Percentiles rank a stretch among this genome's conserved stretches.
Conservation (phyloP, 2,888 invertebrate genomes). For the Leptarthrus brevirostris region DNA sequence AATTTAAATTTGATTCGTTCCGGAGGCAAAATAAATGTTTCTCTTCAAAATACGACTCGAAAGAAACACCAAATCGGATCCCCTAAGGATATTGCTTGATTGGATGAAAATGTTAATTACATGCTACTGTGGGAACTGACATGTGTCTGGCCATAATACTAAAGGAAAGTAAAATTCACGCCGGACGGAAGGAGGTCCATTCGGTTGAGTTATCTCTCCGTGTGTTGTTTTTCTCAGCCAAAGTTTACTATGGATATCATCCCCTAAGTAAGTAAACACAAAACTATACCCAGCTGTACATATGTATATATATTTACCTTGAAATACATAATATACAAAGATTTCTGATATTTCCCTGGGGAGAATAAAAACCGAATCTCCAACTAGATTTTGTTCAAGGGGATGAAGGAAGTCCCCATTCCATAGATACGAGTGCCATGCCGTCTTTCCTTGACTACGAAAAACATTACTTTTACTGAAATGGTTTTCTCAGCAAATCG, state of each 20-base stretch:
- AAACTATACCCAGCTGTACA: constrained; percentile 28
- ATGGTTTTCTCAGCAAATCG: constrained; percentile 38
- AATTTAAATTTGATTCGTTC: too few species aligned
- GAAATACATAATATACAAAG: constrained; percentile 41
- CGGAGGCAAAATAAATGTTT: too few species aligned
- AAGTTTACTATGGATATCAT: not conserved
- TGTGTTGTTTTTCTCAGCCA: constrained; percentile 37
- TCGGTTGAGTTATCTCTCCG: constrained; percentile 26
- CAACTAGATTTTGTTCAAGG: constrained; percentile 45
- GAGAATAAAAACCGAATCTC: constrained; percentile 47
- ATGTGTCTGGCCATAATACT: constrained; percentile 30
- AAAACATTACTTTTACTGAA: constrained; percentile 34
- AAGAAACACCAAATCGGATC: constrained; percentile 1
- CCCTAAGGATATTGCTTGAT: constrained; percentile 35
- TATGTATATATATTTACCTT: constrained; percentile 30
- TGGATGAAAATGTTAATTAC: constrained; percentile 48
- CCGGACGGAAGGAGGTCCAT: constrained; percentile 11
- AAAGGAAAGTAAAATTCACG: constrained; percentile 42
- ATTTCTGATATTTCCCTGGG: constrained; percentile 48
- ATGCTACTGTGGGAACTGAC: constrained; percentile 47
- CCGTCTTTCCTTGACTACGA: not conserved
- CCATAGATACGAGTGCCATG: not conserved
- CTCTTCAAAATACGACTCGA: not conserved
- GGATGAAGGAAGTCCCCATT: not conserved
- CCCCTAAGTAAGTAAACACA: not conserved